Base-by-base conservation (phyloP, 2,113 vertebrate genomes). In the Plotosus lineatus region DNA sequence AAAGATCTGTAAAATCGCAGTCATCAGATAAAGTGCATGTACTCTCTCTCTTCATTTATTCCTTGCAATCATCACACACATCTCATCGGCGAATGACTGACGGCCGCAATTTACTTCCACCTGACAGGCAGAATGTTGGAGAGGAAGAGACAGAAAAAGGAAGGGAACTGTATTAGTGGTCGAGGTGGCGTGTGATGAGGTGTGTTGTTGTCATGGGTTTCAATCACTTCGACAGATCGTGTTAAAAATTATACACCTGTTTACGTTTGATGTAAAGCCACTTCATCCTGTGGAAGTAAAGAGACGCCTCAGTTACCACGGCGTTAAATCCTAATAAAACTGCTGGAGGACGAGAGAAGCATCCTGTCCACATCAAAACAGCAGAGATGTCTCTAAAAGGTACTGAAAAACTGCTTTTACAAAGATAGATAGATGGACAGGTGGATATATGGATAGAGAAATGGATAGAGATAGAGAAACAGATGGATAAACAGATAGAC, bases 61-160 rank as follows among this genome's bases (percentile, higher is more conserved):
- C 14, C 42, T 33, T 50, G 75, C 19, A 56, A 42, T 75, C 72
- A 76, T 42, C 15, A 68, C 61, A 38, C 77, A 53, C 61, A 68
- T 68, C 33, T 78, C 48, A 42, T 33, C 10, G 46, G 63, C 33
- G 36, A 78, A 55, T 78, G 48, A 53, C 33, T 66, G 60, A 78
- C 9, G 21, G 46, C 26, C n/a, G 36, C 48, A 68, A 38, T 78
- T 68, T 78, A 51, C 14, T 40, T 48, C 26, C 46, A 26, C 23
- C 36, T 78, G 63, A 68, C 63, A 42, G 68, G 46, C 69, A 48
- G 28, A 33, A 44, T 3, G 44, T 23, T 31, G 56, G 23, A 31
- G 14, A 46, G n/a, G 19, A 33, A 31, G 3, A 50, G 28, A 17
- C 15, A 11, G 4, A 61, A 56, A 56, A 5, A 68, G 15, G 7